Conservation (phyloP, 2,797 vertebrate species). For the Carcharodon carcharias region DNA sequence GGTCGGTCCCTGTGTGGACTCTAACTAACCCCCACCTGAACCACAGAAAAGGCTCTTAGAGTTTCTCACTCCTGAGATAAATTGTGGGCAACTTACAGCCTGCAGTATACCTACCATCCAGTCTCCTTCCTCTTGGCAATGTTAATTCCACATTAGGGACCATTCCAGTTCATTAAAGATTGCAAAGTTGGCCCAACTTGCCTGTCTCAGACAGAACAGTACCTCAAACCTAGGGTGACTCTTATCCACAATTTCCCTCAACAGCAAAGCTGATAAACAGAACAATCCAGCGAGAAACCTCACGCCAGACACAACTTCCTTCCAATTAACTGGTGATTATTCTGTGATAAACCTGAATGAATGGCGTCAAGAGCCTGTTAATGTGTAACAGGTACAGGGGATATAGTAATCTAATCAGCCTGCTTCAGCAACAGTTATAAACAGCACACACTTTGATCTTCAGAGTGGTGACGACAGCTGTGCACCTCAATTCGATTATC, state of each 20-base stretch:
- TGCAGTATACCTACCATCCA: not conserved
- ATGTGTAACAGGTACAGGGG: not conserved
- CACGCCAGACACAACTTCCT: not conserved
- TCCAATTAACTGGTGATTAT: no score
- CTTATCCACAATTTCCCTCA: not conserved
- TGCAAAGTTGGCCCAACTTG: not conserved
- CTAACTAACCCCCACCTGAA: not conserved
- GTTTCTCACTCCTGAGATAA: not conserved
- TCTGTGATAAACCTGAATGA: not conserved
- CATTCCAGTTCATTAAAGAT: not conserved
- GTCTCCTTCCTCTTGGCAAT: not conserved
- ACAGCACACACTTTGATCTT: not conserved
- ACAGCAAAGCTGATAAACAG: not conserved
- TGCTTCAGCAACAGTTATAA: not conserved
- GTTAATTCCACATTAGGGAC: not conserved
- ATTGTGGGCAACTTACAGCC: not conserved
- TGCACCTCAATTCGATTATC: not conserved
- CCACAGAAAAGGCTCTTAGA: not conserved
- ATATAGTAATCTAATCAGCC: not conserved
- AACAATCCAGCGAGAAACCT: not conserved
- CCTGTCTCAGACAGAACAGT: not conserved
- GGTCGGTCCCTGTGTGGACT: not conserved
- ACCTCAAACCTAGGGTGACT: not conserved
- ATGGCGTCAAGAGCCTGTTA: not conserved
- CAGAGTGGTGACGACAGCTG: not conserved